Evolutionary conservation across 2,113 vertebrate genomes (phyloP).

Genomic region (Scalopus aquaticus): DNA sequence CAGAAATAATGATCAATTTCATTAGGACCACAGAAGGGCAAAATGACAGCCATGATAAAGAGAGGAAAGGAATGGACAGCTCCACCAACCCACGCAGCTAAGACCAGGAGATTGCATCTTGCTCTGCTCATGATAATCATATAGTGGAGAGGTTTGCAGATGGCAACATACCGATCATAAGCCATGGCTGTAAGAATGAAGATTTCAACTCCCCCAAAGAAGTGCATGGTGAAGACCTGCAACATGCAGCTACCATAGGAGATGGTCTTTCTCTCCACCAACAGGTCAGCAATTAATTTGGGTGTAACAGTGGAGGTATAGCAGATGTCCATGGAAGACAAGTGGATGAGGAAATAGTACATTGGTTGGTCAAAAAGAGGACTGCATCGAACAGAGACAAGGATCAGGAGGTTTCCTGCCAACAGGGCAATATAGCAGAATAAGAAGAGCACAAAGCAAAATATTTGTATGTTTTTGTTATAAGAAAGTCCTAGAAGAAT

Average conservation of each 20-base stretch:
- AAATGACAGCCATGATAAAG: background rate
- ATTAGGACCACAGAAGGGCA: conserved; percentile 19
- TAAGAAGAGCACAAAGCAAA: background rate
- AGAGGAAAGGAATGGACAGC: background rate
- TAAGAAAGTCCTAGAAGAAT: background rate
- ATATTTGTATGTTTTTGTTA: background rate
- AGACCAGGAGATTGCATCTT: no score
- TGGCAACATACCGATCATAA: conserved; percentile 16
- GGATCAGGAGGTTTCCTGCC: background rate
- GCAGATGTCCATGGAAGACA: background rate
- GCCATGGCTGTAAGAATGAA: background rate
- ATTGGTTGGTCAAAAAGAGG: background rate
- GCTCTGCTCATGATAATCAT: no score
- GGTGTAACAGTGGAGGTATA: background rate
- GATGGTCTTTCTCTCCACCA: background rate
- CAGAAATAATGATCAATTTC: conserved; percentile 37
- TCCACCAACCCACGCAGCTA: no score
- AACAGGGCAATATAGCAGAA: background rate
- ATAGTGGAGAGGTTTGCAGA: background rate
- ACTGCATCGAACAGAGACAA: background rate
- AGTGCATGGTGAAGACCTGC: background rate
- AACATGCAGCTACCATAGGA: background rate
- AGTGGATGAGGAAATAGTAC: conserved; percentile 44
- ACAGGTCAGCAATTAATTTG: background rate
- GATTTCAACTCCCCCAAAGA: background rate